Evolutionary conservation across 2,888 invertebrate genomes (phyloP), one percentile per base, ranked within the genome.

Genomic region (Nycteola revayana): DNA sequence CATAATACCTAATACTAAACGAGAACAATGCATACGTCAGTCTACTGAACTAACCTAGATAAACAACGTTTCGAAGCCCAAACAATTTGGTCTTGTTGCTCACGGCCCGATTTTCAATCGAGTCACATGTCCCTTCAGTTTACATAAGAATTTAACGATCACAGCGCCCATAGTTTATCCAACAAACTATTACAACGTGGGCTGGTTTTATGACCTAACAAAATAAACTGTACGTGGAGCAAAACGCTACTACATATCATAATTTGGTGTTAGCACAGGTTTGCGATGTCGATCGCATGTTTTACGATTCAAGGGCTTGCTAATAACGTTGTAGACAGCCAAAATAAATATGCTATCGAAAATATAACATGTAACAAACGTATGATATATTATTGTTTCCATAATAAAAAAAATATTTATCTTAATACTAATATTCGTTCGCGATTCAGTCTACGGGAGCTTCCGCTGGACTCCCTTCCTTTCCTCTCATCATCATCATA

Each of bases 191-290:
- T 14, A 2, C 14, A 3, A 14, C 14, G 14, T 14, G 14, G 5
- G 5, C 14, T 5, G 3, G 5, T 41, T 55, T 59, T 43, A 59
- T 18, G 48, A 35, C 18, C 28, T 32, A 45, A 45, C 42, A 23
- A 30, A 32, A 59, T 42, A 56, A 59, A 54, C 37, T 11, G 21
- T 9, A 14, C 2, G 18, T 17, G 10, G 7, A 28, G 7, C 28
- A 33, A 38, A 36, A 33, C 42, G 25, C 24, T 22, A 26, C 24
- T 22, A 26, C 36, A 48, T 45, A 45, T 45, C 48, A 48, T 45
- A 55, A 24, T 40, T 47, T 50, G 26, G 42, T 46, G 36, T 59
- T 55, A 42, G 31, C 26, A 55, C 47, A 50, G 39, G 40, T 37
- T 59, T 36, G 9, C 9, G 18, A 7, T 20, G 42, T 49, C 35